Conservation (phyloP, 2,888 invertebrate species). For the Hypsopygia costalis region DNA sequence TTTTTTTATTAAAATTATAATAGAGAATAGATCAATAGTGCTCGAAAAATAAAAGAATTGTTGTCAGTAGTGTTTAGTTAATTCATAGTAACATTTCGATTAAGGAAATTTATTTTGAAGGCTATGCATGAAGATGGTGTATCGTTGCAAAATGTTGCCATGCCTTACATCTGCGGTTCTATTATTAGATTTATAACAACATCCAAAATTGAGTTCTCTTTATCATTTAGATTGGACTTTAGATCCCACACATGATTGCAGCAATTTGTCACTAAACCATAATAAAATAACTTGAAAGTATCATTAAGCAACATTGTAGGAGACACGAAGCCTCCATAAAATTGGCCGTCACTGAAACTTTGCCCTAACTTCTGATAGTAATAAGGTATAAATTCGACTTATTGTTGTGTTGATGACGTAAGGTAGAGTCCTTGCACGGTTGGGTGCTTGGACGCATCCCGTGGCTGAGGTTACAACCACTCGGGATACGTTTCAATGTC, state of each 20-base stretch:
- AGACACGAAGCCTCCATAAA: constrained; percentile 28
- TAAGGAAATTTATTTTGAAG: too few species aligned
- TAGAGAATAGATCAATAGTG: too few species aligned
- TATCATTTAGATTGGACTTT: background rate
- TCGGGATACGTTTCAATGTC: constrained; percentile 70
- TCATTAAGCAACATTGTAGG: constrained; percentile 28
- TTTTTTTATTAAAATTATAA: too few species aligned
- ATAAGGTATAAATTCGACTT: constrained; percentile 32
- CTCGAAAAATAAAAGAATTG: too few species aligned
- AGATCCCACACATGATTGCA: background rate
- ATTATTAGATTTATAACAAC: background rate
- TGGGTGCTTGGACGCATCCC: constrained; percentile 63
- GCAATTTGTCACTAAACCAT: constrained; percentile 15
- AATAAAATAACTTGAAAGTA: constrained; percentile 23
- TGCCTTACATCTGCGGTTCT: background rate
- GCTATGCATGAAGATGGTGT: too few species aligned
- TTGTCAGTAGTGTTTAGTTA: too few species aligned
- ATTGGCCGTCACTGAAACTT: constrained; percentile 25
- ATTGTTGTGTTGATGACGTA: constrained; percentile 47
- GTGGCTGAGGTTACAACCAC: constrained; percentile 70
- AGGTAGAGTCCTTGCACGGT: constrained; percentile 69
- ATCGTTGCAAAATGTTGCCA: background rate
- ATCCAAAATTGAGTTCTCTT: background rate
- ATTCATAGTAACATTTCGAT: too few species aligned
- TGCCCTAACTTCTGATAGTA: constrained; percentile 22